Conservation (phyloP, 2,113 vertebrate genomes). For the Leptobrachium leishanense region DNA sequence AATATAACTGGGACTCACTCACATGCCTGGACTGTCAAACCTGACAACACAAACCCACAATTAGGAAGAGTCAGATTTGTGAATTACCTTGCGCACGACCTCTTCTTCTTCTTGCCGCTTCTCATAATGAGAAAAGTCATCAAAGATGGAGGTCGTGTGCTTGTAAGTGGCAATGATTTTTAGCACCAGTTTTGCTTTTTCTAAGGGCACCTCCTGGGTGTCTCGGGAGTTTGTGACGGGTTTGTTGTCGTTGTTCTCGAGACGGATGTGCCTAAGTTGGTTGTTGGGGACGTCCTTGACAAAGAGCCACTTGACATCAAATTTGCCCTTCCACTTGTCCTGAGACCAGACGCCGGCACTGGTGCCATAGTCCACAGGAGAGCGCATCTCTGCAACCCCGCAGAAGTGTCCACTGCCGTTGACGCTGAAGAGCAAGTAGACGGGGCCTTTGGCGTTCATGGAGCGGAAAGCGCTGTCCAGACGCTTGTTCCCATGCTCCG, state of each 20-base stretch:
- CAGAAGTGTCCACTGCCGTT: conserved; percentile 98
- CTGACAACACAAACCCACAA: background rate
- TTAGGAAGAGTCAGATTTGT: background rate
- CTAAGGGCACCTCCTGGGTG: conserved; percentile 97
- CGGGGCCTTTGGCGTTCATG: conserved; percentile 84
- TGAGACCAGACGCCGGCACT: conserved; percentile 98
- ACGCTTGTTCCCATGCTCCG: conserved; percentile 93
- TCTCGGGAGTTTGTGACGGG: conserved; percentile 98
- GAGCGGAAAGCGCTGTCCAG: conserved; percentile 90
- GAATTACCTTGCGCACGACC: conserved; percentile 87
- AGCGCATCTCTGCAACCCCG: conserved; percentile 96
- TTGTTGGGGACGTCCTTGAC: conserved; percentile 98
- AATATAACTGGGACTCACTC: no score
- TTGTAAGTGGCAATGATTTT: conserved; percentile 95
- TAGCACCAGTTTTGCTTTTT: conserved; percentile 97
- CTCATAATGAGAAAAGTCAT: conserved; percentile 97
- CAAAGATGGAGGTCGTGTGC: conserved; percentile 98
- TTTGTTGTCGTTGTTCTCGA: conserved; percentile 99
- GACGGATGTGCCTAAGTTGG: conserved; percentile 94
- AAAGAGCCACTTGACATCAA: conserved; percentile 98
- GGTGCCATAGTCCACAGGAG: conserved; percentile 96
- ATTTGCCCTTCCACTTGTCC: conserved; percentile 99
- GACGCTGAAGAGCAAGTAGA: conserved; percentile 95
- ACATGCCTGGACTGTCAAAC: no score
- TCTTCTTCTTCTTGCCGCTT: conserved; percentile 95